Evolutionary conservation across 2,888 invertebrate species (phyloP), one percentile per base, ranked within the genome.

Genomic region (Adineta ricciae): DNA sequence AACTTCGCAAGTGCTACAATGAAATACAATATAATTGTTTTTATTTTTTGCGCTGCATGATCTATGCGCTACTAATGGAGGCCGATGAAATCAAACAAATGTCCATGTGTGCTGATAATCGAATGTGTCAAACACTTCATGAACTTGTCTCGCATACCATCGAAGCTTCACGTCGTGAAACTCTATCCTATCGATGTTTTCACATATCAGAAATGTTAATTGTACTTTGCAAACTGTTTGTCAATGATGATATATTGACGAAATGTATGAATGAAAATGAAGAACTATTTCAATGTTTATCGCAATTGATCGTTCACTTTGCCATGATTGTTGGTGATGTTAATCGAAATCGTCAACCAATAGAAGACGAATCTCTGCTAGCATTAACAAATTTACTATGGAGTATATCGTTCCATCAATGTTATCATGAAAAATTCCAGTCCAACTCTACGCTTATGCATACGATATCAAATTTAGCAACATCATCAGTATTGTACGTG

Each of bases 381-480:
- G 2, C 38, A 38, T 2, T 73, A 73, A 19, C 21, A 36, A 73
- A 73, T 38, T 19, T 73, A 9, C 36, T 73, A 36, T 73, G 73
- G 73, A 73, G 73, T 73, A 73, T 73, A 38, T 73, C 73, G 24
- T 73, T 73, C 38, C 73, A 73, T 73, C 21, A 73, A 38, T 21
- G 19, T 24, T 73, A 73, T 73, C 36, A 73, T 21, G 73, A 73
- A 38, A 38, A 36, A 38, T 24, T 73, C 8, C 27, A 21, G 38
- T 38, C 21, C 7, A 73, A 73, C 24, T 9, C 4, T 21, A 19
- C 8, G 1, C 38, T 73, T 38, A 73, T 73, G 73, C 38, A 73
- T 19, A 73, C 73, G 24, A 8, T 73, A 73, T 73, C 73, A 36
- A 73, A 73, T 73, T 19, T 73, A 21, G 36, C 73, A 36, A 73